phyloP scores from a whole-genome alignment of 2,113 vertebrate species.

The Catharus fuscescens region DNA sequence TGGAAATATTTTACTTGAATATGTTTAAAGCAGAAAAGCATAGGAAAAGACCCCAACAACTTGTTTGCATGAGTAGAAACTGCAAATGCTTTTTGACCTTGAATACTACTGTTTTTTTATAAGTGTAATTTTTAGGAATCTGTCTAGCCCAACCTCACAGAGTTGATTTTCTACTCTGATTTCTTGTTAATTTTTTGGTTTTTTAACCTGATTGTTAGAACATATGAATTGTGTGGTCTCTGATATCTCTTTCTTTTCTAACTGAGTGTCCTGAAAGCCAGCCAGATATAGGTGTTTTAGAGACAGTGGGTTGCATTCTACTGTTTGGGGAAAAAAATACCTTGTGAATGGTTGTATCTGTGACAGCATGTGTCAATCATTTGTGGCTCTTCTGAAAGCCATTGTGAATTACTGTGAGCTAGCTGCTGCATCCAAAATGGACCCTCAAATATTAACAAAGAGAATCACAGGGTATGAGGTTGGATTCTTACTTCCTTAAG shows the following conservation, averaged over 20 bases:
- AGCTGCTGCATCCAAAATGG: not conserved
- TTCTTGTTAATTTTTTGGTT: not conserved
- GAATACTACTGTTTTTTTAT: not conserved
- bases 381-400: not conserved
- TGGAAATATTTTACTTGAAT: not conserved
- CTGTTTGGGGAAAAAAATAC: not conserved
- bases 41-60: not conserved
- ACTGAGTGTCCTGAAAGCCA: not conserved
- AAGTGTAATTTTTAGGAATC: not conserved
- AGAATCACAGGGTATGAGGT: not conserved
- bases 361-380: not conserved
- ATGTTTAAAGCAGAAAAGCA: not conserved
- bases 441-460: not conserved
- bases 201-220: not conserved
- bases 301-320: not conserved
- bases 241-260: not conserved
- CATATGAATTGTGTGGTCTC: not conserved
- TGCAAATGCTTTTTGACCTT: not conserved
- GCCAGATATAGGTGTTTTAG: not conserved
- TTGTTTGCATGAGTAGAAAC: not conserved
- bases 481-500: not conserved
- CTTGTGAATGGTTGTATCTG: not conserved
- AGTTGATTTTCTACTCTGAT: not conserved
- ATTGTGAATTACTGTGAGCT: not conserved
- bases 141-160: not conserved